Base-by-base conservation (phyloP, 2,888 invertebrate species). In the Sthenelais limicola region DNA sequence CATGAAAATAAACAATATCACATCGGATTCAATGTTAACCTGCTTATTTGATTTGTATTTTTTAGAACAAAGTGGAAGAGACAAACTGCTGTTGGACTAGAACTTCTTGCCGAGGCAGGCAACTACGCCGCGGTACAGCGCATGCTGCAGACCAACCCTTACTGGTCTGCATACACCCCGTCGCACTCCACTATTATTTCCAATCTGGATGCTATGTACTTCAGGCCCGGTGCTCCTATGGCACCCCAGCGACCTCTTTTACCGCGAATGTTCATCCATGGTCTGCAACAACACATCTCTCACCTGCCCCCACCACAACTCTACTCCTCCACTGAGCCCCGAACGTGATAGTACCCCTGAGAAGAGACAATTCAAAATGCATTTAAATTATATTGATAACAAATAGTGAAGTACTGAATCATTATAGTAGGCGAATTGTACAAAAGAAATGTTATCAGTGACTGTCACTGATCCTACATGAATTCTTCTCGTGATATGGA, bases 91-190 rank as follows among this genome's bases (percentile, higher is more conserved):
- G 98, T 98, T 1, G 98, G 98, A 0, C 89, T 98, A 80, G 99
- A 99, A 88, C 91, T 99, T 49, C 90, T 99, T 72, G 96, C 97
- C 1, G 99, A 99, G 88, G 97, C 98, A 0, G 97, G 97, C 9
- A 98, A 98, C 90, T 96, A 96, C 89, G 97, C 97, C 0, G 98
- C 98, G n/a, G 95, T 99, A 85, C 98, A 98, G 89, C 92, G 98
- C 76, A 90, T 98, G 77, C 84, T 91, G 21, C 87, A 88, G 74
- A 82, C 82, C 30, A 88, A 87, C 78, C 87, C 88, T 0, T 87
- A 88, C 81, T 88, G 88, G 88, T 81, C 83, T 68, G 81, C 85
- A n/a, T 86, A 85, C 78, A 83, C 84, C 68, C 84, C 86, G 0
- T 84, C 83, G 72, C 82, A 84, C 12, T 73, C 76, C 9, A 49